Evolutionary conservation across 2,113 vertebrate genomes (phyloP), one percentile per base, ranked within the genome.

Genomic region (Scophthalmus maximus): DNA sequence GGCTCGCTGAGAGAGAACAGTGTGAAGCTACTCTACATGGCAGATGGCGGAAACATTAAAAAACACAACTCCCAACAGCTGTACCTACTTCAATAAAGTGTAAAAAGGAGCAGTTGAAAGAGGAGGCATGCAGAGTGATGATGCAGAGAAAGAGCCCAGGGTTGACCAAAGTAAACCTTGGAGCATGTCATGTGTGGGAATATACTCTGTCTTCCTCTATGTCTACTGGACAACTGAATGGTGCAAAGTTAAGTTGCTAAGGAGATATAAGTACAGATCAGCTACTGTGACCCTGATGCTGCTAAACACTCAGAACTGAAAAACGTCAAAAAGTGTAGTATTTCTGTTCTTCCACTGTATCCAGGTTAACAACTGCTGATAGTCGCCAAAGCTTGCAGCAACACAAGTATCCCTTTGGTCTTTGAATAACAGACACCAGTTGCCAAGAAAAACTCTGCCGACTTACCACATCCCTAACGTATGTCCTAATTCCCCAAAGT

Each of bases 371-470:
- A 30, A 18, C 10, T 5, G n/a, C 17, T 49, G 32, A 8, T 12
- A 25, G 32, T 42, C 68, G 68, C 76, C 62, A 75, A 79, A 77
- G 53, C 30, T 59, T 60, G 34, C 78, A 69, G 75, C 38, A 84
- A 68, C 42, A 60, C 59, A 60, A 62, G 38, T 76, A 53, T 36
- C 59, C 51, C 32, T 17, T 27, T 65, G 56, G 67, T 73, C 58
- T 84, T 67, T 75, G 71, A 84, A 82, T 76, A 73, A 81, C 57
- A 79, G 76, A 79, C 66, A 32, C 60, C 47, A 73, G 50, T 65
- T 55, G 26, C 72, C 86, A 84, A 89, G 87, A 84, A 83, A 73
- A 87, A 86, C 84, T 84, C 27, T 79, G 81, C 71, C 25, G 44
- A 82, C 78, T 88, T 84, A 87, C 84, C 81, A 34, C 44, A 71